Conservation (phyloP, 2,797 vertebrate species). For the Tiaroga cobitis region DNA sequence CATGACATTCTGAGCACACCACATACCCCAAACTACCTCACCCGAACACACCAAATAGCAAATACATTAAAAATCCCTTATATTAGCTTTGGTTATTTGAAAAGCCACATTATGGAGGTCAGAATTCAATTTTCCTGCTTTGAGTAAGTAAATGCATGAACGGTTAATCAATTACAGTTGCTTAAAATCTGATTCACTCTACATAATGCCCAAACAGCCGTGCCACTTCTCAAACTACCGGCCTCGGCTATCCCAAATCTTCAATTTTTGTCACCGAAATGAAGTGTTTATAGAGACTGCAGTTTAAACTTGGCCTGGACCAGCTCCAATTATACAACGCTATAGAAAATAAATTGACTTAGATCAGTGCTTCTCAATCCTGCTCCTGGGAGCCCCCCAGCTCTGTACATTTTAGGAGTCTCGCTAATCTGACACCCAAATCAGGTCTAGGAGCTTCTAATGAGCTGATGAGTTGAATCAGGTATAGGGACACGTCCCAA, state of each 20-base stretch:
- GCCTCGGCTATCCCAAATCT: constrained; percentile 19
- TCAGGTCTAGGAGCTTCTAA: constrained; percentile 8
- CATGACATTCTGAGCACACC: constrained; percentile 35
- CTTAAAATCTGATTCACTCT: constrained; percentile 45
- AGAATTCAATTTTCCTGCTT: constrained; percentile 51
- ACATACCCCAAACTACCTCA: not conserved
- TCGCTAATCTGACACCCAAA: constrained; percentile 11
- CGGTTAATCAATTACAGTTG: constrained; percentile 58
- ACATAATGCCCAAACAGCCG: constrained; percentile 33
- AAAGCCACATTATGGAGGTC: constrained; percentile 39
- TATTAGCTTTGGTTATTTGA: constrained; percentile 42
- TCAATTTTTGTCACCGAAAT: constrained; percentile 31
- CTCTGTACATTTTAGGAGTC: not conserved
- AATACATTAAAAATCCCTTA: constrained; percentile 40
- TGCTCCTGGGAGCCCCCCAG: not conserved
- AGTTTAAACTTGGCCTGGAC: constrained; percentile 39
- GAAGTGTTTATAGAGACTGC: constrained; percentile 28
- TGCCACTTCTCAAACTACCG: constrained; percentile 1
- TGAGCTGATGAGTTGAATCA: constrained; percentile 20
- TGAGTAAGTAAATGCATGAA: constrained; percentile 42
- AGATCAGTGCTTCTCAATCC: not conserved
- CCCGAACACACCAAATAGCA: not conserved
- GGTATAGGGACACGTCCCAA: not conserved
- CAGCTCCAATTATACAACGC: constrained; percentile 30
- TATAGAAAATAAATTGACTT: constrained; percentile 16